These are phyloP conservation scores for Iguana delicatissima DNA, from an alignment of 2,797 vertebrate species.

Conservation along the genomic window DNA sequence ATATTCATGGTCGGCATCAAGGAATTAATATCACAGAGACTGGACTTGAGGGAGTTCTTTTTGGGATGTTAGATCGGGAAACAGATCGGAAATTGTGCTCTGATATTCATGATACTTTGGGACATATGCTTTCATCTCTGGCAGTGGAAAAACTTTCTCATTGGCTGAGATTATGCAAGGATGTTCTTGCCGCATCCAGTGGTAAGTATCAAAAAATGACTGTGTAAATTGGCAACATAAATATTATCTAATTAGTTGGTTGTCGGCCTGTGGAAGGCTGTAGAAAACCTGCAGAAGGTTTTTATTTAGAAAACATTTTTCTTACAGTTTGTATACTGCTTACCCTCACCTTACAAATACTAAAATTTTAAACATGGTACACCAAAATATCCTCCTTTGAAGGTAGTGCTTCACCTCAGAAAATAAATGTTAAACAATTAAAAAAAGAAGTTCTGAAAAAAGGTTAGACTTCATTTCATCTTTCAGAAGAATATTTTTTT, in stretches of 20 bases:
- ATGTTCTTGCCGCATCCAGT: slow-evolving; percentile 96
- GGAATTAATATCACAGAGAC: slow-evolving; percentile 94
- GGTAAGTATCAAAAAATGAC: slow-evolving; percentile 78
- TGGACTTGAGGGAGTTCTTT: slow-evolving; percentile 95
- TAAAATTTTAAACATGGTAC: not conserved
- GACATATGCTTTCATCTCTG: slow-evolving; percentile 97
- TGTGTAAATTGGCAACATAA: not conserved
- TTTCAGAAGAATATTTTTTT: not conserved
- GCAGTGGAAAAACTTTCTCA: slow-evolving; percentile 97
- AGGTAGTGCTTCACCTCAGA: not conserved
- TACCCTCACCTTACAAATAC: not conserved
- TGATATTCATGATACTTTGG: slow-evolving; percentile 97
- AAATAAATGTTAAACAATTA: not conserved
- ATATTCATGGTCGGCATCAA: slow-evolving; percentile 77
- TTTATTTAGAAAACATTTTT: slow-evolving; percentile 40
- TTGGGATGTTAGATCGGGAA: slow-evolving; percentile 98
- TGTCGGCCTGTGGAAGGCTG: not conserved
- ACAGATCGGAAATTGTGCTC: slow-evolving; percentile 96
- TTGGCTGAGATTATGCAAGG: slow-evolving; percentile 98
- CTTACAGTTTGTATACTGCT: not conserved
- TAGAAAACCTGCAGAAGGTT: not conserved
- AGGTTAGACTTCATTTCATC: not conserved
- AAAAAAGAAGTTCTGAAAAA: not conserved
- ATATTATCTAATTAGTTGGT: not conserved
- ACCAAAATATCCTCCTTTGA: not conserved